Evolutionary conservation across 2,797 vertebrate species (phyloP).

Genomic region (Esox masquinongy): DNA sequence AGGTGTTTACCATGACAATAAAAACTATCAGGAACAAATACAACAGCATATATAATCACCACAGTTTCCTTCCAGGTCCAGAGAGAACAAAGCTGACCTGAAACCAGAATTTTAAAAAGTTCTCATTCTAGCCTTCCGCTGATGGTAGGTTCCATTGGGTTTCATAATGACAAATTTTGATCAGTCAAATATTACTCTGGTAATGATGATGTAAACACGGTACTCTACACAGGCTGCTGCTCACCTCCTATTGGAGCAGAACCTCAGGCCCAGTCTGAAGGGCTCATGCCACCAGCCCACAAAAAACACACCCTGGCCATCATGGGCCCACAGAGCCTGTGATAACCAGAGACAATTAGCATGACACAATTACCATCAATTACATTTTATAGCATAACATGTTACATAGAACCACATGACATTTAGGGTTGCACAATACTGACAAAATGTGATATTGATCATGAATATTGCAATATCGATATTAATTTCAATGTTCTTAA

Average conservation of each 20-base stretch:
- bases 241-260: slow-evolving; percentile 82
- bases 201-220: not conserved
- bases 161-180: not conserved
- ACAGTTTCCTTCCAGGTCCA: slow-evolving; percentile 70
- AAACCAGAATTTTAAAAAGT: slow-evolving; percentile 10
- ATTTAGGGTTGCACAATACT: too few relatives aligned
- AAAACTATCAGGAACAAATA: slow-evolving; percentile 1
- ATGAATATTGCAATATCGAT: too few relatives aligned
- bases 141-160: not conserved
- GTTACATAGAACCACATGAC: not conserved
- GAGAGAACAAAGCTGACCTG: slow-evolving; percentile 75
- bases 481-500: too few relatives aligned
- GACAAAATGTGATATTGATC: too few relatives aligned
- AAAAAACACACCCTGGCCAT: slow-evolving; percentile 79
- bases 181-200: not conserved
- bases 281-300: slow-evolving; percentile 83
- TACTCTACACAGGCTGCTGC: not conserved
- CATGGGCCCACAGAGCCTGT: slow-evolving; percentile 85
- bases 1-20: not conserved
- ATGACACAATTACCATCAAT: not conserved
- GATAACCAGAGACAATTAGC: not conserved
- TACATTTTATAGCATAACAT: slow-evolving; percentile 4
- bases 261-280: slow-evolving; percentile 80
- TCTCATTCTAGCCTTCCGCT: not conserved
- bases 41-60: slow-evolving; percentile 64